Conservation (phyloP, 2,113 vertebrate species). For the Myotis lucifugus region DNA sequence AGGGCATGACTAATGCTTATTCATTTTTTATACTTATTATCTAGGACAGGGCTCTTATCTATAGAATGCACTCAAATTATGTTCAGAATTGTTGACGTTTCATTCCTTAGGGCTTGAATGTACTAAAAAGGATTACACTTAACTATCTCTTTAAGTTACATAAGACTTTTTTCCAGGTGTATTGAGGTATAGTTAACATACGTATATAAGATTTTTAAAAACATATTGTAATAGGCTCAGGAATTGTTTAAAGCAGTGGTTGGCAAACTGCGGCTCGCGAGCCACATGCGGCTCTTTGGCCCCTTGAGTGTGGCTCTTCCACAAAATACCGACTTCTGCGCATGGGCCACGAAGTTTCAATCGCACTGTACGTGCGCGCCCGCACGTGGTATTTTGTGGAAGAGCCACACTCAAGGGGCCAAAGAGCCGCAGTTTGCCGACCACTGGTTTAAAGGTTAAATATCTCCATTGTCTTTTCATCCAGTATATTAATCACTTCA, state of each 20-base stretch:
- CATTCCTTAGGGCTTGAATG: neutral
- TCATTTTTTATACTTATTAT: slow-evolving; percentile 29
- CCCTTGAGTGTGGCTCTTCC: no score
- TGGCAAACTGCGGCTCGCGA: no score
- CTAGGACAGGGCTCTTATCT: neutral
- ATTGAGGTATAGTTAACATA: neutral
- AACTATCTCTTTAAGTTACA: neutral
- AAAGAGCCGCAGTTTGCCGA: no score
- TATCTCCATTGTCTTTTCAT: neutral
- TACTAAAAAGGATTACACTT: slow-evolving; percentile 13
- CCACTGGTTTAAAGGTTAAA: neutral
- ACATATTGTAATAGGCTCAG: neutral
- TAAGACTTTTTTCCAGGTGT: neutral
- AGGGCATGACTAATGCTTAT: neutral
- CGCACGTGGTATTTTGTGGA: no score
- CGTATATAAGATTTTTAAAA: neutral
- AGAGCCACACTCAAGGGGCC: no score
- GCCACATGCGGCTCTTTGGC: no score
- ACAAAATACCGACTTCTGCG: no score
- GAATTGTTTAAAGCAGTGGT: neutral
- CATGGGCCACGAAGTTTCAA: no score
- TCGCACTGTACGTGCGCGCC: no score
- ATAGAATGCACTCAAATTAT: neutral
- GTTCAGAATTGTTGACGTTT: neutral
- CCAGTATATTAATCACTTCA: neutral